A percentile compares a stretch with the other conserved stretches of the same genome.
phyloP scores from a whole-genome alignment of 2,113 vertebrate genomes.

The Propithecus coquereli region DNA sequence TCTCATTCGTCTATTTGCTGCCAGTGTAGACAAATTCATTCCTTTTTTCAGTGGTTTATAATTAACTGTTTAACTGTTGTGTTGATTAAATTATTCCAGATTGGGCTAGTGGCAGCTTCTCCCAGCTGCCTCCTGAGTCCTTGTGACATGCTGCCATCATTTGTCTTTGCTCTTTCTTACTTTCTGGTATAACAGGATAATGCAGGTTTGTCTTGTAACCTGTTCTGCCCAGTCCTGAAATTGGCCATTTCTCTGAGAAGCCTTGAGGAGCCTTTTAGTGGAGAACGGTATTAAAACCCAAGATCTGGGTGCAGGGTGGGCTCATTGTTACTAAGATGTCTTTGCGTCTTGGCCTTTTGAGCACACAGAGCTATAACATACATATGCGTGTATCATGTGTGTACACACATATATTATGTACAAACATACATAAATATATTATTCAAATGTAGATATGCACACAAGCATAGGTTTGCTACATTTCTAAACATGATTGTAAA shows the following conservation, averaged over 20 bases:
- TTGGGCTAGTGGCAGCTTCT: neutral
- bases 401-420: accelerated
- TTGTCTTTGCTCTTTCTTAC: neutral
- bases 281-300: neutral
- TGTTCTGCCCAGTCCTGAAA: neutral
- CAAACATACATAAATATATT: neutral
- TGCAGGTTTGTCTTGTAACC: neutral
- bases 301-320: neutral
- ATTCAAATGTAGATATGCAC: neutral
- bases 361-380: neutral
- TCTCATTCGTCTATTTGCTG: neutral
- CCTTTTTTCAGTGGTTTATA: neutral
- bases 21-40: neutral
- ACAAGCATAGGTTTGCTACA: neutral
- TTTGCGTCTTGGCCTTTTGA: slow-evolving; percentile 2
- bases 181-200: neutral
- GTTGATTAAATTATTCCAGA: neutral
- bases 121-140: neutral
- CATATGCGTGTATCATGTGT: neutral
- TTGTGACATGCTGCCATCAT: neutral
- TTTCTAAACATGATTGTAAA: slow-evolving; percentile 2
- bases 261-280: neutral
- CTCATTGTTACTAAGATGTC: neutral
- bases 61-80: neutral
- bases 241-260: neutral